Conservation (phyloP, 2,888 invertebrate genomes). For the Andricus quercusramuli region DNA sequence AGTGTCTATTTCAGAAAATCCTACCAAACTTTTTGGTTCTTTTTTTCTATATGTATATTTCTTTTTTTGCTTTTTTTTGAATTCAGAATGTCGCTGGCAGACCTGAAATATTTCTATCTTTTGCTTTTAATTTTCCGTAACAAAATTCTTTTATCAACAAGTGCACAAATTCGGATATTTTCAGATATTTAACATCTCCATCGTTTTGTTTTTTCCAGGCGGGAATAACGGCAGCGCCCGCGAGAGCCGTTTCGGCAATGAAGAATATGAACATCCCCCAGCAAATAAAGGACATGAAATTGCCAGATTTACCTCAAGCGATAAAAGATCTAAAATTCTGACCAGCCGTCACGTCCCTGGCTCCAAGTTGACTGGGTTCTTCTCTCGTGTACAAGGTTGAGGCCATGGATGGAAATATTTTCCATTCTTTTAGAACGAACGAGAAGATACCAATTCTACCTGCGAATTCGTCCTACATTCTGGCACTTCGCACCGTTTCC, state of each 20-base stretch:
- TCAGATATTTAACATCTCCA: neutral
- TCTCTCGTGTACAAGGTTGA: conserved; percentile 52
- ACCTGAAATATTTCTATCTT: neutral
- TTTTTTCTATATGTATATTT: too few relatives aligned
- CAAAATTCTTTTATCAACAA: neutral
- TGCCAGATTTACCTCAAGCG: conserved; percentile 97
- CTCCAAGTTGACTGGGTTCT: conserved; percentile 71
- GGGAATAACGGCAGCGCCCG: conserved; percentile 97
- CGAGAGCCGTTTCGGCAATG: conserved; percentile 97
- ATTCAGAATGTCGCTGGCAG: neutral
- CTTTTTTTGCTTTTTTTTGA: neutral
- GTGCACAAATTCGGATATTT: neutral
- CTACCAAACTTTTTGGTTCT: too few relatives aligned
- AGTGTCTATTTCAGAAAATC: too few relatives aligned
- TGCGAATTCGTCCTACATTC: conserved; percentile 51
- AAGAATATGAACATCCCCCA: conserved; percentile 99
- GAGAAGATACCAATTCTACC: conserved; percentile 68
- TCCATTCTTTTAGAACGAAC: conserved; percentile 60
- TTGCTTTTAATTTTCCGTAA: neutral
- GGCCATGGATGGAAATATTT: conserved; percentile 51
- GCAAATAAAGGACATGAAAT: conserved; percentile 97
- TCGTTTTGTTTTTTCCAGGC: conserved; percentile 82
- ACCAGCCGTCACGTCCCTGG: conserved; percentile 74
- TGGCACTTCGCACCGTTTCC: conserved; percentile 75
- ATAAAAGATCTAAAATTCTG: conserved; percentile 90